Conservation (phyloP, 2,113 vertebrate genomes). For the Passer domesticus region DNA sequence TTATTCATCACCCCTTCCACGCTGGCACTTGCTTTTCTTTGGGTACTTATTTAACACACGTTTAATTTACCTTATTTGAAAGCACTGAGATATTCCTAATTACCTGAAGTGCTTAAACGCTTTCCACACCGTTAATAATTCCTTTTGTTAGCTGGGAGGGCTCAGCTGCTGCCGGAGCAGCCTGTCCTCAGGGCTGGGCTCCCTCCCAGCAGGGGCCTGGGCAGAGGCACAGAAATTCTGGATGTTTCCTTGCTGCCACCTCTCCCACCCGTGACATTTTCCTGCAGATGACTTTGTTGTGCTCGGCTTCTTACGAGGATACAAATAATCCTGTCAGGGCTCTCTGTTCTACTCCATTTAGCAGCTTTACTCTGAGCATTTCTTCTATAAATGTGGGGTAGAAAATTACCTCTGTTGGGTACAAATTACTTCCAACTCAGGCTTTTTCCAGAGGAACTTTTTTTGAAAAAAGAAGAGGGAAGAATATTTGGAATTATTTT, state of each 20-base stretch:
- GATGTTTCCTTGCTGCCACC: neutral
- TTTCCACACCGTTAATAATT: neutral
- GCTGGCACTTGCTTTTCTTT: slow-evolving; percentile 12
- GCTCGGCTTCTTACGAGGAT: neutral
- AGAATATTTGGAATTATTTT: neutral
- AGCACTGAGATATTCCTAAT: neutral
- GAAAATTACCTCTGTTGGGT: neutral
- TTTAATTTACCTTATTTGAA: slow-evolving; percentile 26
- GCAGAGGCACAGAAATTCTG: neutral
- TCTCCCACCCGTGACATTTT: neutral
- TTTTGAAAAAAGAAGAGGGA: neutral
- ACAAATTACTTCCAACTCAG: neutral
- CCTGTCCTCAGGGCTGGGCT: neutral
- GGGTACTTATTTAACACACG: neutral
- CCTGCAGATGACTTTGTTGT: neutral
- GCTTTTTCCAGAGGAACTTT: neutral
- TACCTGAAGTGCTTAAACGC: neutral
- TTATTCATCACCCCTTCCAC: neutral
- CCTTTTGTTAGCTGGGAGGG: neutral
- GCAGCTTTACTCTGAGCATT: neutral
- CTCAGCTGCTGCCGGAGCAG: neutral
- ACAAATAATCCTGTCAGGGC: neutral
- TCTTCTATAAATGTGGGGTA: neutral
- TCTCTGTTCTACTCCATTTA: neutral
- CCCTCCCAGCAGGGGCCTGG: neutral